A percentile compares a stretch with the other conserved stretches of the same genome.
These are phyloP conservation scores for Eremobia ochroleuca DNA, from an alignment of 2,888 invertebrate genomes.

Conservation along the genomic window DNA sequence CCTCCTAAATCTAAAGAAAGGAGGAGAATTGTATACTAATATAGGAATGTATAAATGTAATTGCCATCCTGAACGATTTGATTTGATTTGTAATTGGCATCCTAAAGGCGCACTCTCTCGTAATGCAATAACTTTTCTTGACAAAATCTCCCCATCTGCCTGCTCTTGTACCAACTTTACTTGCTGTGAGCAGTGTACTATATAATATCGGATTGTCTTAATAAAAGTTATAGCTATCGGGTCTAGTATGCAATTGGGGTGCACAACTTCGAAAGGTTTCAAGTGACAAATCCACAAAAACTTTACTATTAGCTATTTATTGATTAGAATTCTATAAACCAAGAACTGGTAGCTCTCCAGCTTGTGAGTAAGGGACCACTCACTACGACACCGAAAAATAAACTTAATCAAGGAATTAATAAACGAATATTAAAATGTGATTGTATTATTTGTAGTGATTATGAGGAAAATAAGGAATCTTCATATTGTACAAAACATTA, in stretches of 20 bases:
- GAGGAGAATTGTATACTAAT: constrained; percentile 14
- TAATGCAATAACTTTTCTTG: not conserved
- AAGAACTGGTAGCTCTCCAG: constrained; percentile 36
- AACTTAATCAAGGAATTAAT: constrained; percentile 43
- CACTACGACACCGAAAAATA: constrained; percentile 12
- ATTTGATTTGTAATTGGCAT: constrained; percentile 1
- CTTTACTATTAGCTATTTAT: constrained; percentile 37
- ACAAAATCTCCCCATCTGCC: no score
- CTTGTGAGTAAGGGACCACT: constrained; percentile 14
- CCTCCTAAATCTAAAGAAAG: constrained; percentile 28
- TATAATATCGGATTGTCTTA: not conserved
- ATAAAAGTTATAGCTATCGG: not conserved
- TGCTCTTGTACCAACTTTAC: not conserved
- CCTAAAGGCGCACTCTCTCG: constrained; percentile 1
- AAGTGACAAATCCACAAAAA: constrained; percentile 20
- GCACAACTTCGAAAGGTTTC: constrained; percentile 24
- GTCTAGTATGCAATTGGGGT: constrained; percentile 14
- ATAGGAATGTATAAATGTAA: constrained; percentile 6
- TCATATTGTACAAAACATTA: constrained; percentile 37
- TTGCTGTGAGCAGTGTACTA: not conserved
- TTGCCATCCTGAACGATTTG: constrained; percentile 9
- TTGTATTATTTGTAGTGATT: constrained; percentile 46
- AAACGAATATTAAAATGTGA: constrained; percentile 41
- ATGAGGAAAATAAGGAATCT: constrained; percentile 15
- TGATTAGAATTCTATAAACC: constrained; percentile 23